Conservation (phyloP, 2,797 vertebrate genomes). For the Tympanoctomys barrerae region DNA sequence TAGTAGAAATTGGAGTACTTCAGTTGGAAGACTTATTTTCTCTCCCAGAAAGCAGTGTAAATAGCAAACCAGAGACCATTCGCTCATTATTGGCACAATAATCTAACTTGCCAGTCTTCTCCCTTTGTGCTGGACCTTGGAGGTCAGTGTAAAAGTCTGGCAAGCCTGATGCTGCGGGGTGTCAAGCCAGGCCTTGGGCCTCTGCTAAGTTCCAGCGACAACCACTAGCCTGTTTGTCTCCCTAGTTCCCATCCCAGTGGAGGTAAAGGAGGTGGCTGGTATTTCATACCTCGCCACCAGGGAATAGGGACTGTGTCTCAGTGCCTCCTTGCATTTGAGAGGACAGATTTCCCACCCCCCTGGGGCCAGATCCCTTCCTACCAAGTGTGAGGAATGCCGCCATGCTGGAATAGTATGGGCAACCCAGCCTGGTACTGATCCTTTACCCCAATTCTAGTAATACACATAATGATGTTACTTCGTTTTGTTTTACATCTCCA, state of each 20-base stretch:
- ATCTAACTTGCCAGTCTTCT: conserved; percentile 49
- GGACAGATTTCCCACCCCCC: not conserved
- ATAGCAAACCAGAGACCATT: conserved; percentile 82
- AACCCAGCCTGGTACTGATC: conserved; percentile 84
- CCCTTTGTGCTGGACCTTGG: conserved; percentile 42
- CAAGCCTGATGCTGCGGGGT: not conserved
- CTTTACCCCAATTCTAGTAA: conserved; percentile 89
- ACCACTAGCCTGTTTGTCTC: too few relatives aligned
- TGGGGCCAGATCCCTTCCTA: not conserved
- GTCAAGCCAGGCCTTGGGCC: not conserved
- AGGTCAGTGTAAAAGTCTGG: conserved; percentile 55
- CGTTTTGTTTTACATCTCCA: conserved; percentile 91
- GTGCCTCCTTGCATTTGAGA: not conserved
- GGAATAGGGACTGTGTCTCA: not conserved
- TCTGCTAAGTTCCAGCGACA: not conserved
- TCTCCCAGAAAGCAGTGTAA: conserved; percentile 82
- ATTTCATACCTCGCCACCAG: not conserved
- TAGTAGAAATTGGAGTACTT: conserved; percentile 85
- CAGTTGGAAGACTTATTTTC: conserved; percentile 81
- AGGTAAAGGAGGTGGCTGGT: not conserved
- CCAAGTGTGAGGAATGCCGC: not conserved
- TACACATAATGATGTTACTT: conserved; percentile 91
- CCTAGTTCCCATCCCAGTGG: not conserved
- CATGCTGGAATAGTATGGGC: not conserved
- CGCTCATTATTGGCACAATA: conserved; percentile 75